Conservation (phyloP, 2,113 vertebrate species). For the Furnarius figulus region DNA sequence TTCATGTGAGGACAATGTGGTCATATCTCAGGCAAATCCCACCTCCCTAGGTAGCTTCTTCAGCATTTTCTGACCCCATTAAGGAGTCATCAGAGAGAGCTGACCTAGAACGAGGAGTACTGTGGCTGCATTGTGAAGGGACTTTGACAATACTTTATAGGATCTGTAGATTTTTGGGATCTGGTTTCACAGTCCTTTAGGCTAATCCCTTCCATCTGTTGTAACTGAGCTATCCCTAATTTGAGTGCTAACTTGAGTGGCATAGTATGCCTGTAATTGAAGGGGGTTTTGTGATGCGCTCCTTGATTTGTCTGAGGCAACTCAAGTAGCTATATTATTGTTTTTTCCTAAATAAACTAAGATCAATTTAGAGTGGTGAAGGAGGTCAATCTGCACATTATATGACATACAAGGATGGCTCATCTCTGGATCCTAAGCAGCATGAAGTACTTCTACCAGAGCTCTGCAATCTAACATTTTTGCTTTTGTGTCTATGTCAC, state of each 20-base stretch:
- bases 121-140: neutral
- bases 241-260: neutral
- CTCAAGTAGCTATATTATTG: neutral
- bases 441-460: neutral
- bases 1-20: neutral
- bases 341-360: neutral
- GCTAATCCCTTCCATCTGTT: neutral
- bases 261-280: neutral
- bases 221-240: neutral
- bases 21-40: neutral
- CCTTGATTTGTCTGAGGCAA: neutral
- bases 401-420: neutral
- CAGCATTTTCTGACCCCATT: neutral
- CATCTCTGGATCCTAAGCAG: neutral
- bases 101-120: neutral
- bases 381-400: neutral
- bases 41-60: neutral
- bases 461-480: neutral
- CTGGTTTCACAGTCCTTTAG: neutral
- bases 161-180: neutral
- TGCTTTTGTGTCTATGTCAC: neutral
- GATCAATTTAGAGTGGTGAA: neutral
- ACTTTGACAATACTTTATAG: neutral
- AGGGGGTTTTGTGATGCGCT: neutral
- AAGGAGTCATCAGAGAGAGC: neutral